A percentile compares a stretch with the other conserved stretches of the same genome.
Conservation (phyloP, 2,888 invertebrate genomes). For the Caenorhabditis uteleia region DNA sequence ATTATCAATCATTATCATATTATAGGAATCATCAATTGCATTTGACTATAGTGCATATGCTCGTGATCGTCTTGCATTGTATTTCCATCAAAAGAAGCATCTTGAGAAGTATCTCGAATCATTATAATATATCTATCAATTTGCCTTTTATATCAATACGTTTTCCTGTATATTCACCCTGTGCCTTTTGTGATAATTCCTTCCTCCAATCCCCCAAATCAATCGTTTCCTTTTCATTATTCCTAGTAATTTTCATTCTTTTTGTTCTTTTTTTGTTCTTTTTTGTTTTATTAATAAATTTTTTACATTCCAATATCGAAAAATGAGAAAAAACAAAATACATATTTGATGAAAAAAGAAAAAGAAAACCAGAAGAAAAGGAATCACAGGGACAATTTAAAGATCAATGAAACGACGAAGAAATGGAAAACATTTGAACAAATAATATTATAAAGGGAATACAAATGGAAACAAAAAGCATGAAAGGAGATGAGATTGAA, state of each 20-base stretch:
- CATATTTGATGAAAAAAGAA: no score
- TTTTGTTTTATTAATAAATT: background rate
- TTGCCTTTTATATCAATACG: background rate
- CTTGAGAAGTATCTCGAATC: slow-evolving; percentile 34
- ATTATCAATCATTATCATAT: background rate
- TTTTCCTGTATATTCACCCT: background rate
- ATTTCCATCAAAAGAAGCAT: slow-evolving; percentile 47
- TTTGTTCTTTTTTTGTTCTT: background rate
- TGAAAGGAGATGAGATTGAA: no score
- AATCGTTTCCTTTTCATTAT: no score
- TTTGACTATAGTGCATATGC: slow-evolving; percentile 52
- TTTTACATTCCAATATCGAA: background rate
- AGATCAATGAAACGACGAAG: no score
- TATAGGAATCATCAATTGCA: slow-evolving; percentile 41
- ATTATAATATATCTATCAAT: background rate
- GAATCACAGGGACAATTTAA: no score
- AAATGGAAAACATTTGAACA: background rate
- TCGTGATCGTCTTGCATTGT: slow-evolving; percentile 53
- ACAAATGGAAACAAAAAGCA: background rate
- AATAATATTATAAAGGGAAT: background rate
- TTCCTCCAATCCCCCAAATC: no score
- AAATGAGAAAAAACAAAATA: background rate
- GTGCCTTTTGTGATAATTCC: slow-evolving; percentile 15
- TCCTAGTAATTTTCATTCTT: no score
- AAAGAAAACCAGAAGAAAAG: no score